Evolutionary conservation across 2,113 vertebrate species (phyloP), one percentile per base, ranked within the genome.

Genomic region (Scytalopus superciliaris): DNA sequence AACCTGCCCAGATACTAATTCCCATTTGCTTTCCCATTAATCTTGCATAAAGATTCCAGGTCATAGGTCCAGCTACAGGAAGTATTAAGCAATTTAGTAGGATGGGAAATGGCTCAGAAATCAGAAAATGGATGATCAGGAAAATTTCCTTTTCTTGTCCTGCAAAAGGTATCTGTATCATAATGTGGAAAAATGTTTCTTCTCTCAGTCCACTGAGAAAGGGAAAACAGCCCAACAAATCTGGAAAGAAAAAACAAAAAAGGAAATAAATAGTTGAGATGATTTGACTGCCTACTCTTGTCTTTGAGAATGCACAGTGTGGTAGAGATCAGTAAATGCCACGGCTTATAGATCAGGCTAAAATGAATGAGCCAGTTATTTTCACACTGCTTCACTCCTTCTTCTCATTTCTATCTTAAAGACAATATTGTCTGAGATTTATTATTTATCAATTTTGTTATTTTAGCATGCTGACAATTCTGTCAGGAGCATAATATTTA

Each of bases 1-100:
- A 96, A 96, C 70, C 73, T 39, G 73, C 80, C 87, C 89, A 57
- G 90, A 97, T 87, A 94, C 96, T 97, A 95, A 97, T 97, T 97
- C 95, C 92, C 91, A 97, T 97, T 95, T 94, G 81, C 91, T 83
- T 98, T 96, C 94, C 89, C 91, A 96, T 95, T 96, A 97, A 97
- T 98, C 94, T 89, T 94, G 72, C 85, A 96, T 95, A 94, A 97
- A 96, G 96, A 97, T 97, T 97, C 80, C n/a, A 85, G 97, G 94
- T 97, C 95, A 95, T 79, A 92, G 97, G 93, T 88, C 90, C 90
- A 85, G 45, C 91, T 94, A 87, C 60, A 84, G 94, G 94, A 95
- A 90, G 85, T 74, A 77, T 97, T 97, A 96, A 97, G 97, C 97
- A 97, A 96, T 97, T 94, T 94, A 83, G 88, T 42, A 53, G 59